A percentile compares a stretch with the other conserved stretches of the same genome.
These are phyloP conservation scores for Axea sp. DNA, from an alignment of 2,888 invertebrate genomes.

Conservation along the genomic window DNA sequence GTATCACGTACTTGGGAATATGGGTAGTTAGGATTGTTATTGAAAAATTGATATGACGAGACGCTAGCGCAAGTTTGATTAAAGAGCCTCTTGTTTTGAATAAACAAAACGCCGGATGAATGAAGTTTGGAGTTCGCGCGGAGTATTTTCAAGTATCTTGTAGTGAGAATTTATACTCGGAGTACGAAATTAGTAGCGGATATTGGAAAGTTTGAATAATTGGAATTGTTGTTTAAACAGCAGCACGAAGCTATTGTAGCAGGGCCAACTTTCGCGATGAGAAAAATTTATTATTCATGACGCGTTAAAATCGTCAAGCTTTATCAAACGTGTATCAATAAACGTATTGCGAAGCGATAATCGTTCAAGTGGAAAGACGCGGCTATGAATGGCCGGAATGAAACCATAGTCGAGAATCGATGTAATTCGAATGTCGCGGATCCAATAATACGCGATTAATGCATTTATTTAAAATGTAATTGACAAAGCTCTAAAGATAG, in stretches of 20 bases:
- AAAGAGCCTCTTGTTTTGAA: constrained; percentile 54
- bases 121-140: constrained; percentile 25
- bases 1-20: constrained; percentile 56
- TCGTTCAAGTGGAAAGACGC: constrained; percentile 1
- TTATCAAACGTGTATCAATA: constrained; percentile 9
- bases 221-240: constrained; percentile 44
- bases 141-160: constrained; percentile 42
- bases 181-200: constrained; percentile 9
- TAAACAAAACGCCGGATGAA: constrained; percentile 43
- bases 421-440: constrained; percentile 15
- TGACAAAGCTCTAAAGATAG: constrained; percentile 7
- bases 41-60: constrained; percentile 57
- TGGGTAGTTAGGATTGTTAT: constrained; percentile 55
- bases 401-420: constrained; percentile 6
- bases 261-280: background rate
- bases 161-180: constrained; percentile 19
- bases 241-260: no score
- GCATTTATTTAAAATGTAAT: constrained; percentile 39
- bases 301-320: constrained; percentile 3
- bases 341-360: background rate
- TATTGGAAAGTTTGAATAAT: constrained; percentile 28
- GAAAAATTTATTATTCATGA: constrained; percentile 27
- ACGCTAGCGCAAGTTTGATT: constrained; percentile 54
- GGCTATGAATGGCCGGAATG: no score
- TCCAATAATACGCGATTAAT: constrained; percentile 26